These are phyloP conservation scores for Nettapus auritus DNA, from an alignment of 2,113 vertebrate genomes.

Conservation along the genomic window DNA sequence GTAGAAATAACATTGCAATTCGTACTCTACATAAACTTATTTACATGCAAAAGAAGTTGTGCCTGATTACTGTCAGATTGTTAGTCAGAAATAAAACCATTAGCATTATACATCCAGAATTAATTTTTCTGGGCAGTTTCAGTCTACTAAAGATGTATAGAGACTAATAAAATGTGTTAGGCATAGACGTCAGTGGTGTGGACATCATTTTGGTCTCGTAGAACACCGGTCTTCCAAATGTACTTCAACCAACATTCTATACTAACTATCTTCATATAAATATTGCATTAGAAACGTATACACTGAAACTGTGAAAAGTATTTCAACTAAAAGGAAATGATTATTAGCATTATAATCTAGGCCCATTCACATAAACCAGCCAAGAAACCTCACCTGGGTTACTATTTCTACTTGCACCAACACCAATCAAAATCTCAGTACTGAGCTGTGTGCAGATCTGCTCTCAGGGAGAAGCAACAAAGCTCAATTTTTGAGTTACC, in stretches of 20 bases:
- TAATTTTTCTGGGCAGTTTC: not conserved
- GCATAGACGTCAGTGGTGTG: not conserved
- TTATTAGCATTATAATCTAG: not conserved
- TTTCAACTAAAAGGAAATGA: not conserved
- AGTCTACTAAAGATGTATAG: not conserved
- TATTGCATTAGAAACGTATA: not conserved
- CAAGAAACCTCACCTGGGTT: not conserved
- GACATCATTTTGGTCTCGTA: not conserved
- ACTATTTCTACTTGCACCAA: not conserved
- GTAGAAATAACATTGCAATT: not conserved
- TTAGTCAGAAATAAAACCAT: not conserved
- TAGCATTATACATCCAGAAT: not conserved
- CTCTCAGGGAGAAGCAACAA: not conserved
- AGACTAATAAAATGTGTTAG: not conserved
- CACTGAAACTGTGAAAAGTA: not conserved
- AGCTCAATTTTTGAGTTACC: not conserved
- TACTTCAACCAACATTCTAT: not conserved
- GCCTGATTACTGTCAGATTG: not conserved
- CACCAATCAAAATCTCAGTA: not conserved
- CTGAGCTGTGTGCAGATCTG: not conserved
- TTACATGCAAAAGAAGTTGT: not conserved
- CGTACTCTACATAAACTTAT: not conserved
- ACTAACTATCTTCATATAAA: not conserved
- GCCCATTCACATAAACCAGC: not conserved
- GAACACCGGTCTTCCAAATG: not conserved